Conservation (phyloP, 92 coral and sea anemone species). For the Isaurus tuberculatus region DNA sequence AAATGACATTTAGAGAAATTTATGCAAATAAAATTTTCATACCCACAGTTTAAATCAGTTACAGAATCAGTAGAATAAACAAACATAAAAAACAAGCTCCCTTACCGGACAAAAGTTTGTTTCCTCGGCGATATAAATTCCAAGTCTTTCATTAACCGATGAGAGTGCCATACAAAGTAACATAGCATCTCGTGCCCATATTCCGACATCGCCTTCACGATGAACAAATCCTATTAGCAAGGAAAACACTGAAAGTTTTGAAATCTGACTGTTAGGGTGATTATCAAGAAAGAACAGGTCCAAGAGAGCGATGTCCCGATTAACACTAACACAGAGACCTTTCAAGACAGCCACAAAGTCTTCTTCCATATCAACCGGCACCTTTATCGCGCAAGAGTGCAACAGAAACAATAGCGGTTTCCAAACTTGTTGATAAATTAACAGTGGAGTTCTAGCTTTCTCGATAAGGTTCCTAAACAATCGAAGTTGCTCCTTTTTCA, state of each 20-base stretch:
- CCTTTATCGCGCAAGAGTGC: conserved; percentile 82
- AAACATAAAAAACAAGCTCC: background rate
- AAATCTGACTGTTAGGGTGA: conserved; percentile 73
- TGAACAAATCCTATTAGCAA: conserved; percentile 89
- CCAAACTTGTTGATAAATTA: conserved; percentile 93
- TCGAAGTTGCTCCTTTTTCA: conserved; percentile 89
- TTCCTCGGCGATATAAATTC: conserved; percentile 87
- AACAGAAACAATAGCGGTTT: conserved; percentile 83
- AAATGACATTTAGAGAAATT: no score
- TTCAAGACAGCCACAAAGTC: conserved; percentile 92
- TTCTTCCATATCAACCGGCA: conserved; percentile 83
- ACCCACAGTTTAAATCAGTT: background rate
- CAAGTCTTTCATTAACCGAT: conserved; percentile 86
- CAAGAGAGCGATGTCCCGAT: conserved; percentile 88
- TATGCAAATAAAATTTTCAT: background rate
- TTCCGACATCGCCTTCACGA: conserved; percentile 94
- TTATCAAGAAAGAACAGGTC: conserved; percentile 90
- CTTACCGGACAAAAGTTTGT: conserved; percentile 99
- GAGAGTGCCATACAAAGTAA: conserved; percentile 94
- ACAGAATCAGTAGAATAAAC: background rate
- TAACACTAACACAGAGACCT: conserved; percentile 93
- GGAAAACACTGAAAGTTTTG: conserved; percentile 90
- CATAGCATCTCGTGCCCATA: conserved; percentile 94
- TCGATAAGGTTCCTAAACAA: conserved; percentile 86
- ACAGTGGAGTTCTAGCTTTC: conserved; percentile 77